phyloP scores from a whole-genome alignment of 2,113 vertebrate genomes.

The Gallinago paraguaiae region DNA sequence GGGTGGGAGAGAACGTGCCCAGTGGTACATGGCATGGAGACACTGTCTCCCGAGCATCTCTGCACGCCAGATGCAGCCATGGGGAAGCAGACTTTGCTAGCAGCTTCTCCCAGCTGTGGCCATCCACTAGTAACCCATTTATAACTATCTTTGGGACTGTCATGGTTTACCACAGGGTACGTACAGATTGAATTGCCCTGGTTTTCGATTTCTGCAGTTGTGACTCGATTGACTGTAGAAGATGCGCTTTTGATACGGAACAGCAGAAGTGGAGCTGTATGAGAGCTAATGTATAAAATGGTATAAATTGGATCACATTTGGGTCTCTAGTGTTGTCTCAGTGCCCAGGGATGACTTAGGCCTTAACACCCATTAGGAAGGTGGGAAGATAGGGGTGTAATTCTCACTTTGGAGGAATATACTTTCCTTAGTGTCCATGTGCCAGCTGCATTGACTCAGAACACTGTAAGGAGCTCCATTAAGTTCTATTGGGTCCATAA shows the following conservation, averaged over 20 bases:
- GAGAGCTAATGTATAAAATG: not conserved
- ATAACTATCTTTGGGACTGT: not conserved
- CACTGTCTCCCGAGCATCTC: not conserved
- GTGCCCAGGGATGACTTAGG: not conserved
- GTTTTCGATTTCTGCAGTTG: not conserved
- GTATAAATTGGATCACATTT: not conserved
- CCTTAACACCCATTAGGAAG: not conserved
- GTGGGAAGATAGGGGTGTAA: not conserved
- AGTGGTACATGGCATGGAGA: fast-evolving
- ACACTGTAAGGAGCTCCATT: conserved; percentile 66
- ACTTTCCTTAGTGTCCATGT: conserved; percentile 29
- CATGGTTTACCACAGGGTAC: not conserved
- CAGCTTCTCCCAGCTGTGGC: not conserved
- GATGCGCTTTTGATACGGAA: not conserved
- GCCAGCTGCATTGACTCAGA: conserved; percentile 57
- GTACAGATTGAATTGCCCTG: not conserved
- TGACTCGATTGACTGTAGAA: not conserved
- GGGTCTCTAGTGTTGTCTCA: not conserved
- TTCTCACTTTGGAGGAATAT: not conserved
- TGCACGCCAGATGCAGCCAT: fast-evolving
- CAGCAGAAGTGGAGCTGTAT: not conserved
- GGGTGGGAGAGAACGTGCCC: not conserved
- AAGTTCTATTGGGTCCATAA: conserved; percentile 72
- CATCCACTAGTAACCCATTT: not conserved
- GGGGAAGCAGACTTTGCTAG: not conserved